Conservation (phyloP, 2,888 invertebrate genomes). For the Chrysodeixis includens region DNA sequence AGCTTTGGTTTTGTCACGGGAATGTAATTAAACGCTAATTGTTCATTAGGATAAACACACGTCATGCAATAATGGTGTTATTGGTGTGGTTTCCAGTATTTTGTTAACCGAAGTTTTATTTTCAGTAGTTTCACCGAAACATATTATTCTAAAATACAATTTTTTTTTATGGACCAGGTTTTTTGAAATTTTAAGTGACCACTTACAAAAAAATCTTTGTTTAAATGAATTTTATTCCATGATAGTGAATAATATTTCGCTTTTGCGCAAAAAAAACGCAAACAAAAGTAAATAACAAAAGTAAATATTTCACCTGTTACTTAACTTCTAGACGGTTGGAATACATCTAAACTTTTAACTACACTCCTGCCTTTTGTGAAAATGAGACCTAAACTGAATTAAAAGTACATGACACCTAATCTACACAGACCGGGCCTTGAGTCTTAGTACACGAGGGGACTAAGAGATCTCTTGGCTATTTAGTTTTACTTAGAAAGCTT, state of each 20-base stretch:
- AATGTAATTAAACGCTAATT: not conserved
- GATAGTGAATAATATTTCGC: too few relatives aligned
- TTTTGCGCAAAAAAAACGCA: too few relatives aligned
- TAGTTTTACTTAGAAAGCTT: not conserved
- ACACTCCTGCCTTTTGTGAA: not conserved
- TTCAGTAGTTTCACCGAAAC: not conserved
- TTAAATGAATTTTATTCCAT: too few relatives aligned
- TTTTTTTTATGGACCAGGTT: too few relatives aligned
- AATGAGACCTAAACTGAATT: not conserved
- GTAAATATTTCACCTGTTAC: too few relatives aligned
- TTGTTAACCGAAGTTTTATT: not conserved
- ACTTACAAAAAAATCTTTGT: too few relatives aligned
- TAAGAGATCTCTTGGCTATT: not conserved
- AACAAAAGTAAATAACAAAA: too few relatives aligned
- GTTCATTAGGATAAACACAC: conserved; percentile 2
- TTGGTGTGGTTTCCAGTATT: not conserved
- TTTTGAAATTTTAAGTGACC: too few relatives aligned
- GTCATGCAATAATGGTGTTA: not conserved
- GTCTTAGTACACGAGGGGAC: not conserved
- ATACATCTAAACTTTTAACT: not conserved
- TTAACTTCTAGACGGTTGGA: not conserved
- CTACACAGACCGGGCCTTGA: too few relatives aligned
- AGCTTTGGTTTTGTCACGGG: not conserved
- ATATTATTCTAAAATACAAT: too few relatives aligned
- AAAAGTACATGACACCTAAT: not conserved